Base-by-base conservation (phyloP, 2,888 invertebrate species). In the Brenthis daphne region DNA sequence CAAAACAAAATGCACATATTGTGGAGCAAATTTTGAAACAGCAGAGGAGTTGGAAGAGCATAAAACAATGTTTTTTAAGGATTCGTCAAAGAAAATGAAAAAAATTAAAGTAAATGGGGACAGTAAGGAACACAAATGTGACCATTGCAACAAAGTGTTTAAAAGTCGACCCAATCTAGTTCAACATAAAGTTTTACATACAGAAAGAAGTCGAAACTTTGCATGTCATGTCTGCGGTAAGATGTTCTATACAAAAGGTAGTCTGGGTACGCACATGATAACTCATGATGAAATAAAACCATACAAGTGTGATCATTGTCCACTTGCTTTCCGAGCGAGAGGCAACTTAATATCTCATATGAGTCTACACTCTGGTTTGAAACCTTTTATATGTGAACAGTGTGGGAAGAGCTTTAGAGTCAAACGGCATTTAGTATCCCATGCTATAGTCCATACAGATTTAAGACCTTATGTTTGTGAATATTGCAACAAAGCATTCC, bases 161-260 rank as follows among this genome's bases (percentile, higher is more conserved):
- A 92, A 92, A 73, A 85, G 90, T 0, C 76, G 85, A 1, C 87
- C 89, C 20, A 91, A 90, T 65, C 73, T 92, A 1, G 82, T 83
- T 2, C 90, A 89, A 43, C 93, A 93, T 67, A 86, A 84, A 66
- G 70, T 87, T 1, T 82, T 90, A 0, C 92, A 94, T 67, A 93
- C 90, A 64, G 91, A 92, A 73, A 85, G 90, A 0, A 85, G 84
- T 12, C 78, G 89, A 74, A 85, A 92, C 16, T 92, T 90, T 56
- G 86, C 92, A 0, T 92, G 92, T 69, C 92, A 92, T 58, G 74
- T 92, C 0, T 92, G 92, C 6, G 92, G 92, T 0, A 92, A 92
- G 78, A 92, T 90, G 90, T 92, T 92, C 74, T 92, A 86, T 37
- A 92, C 90, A 0, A 92, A 92, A 80, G 92, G 92, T 0, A 87